Percentiles rank a stretch among this genome's conserved stretches.
phyloP scores from a whole-genome alignment of 2,888 invertebrate species.

The Rapana venosa region DNA sequence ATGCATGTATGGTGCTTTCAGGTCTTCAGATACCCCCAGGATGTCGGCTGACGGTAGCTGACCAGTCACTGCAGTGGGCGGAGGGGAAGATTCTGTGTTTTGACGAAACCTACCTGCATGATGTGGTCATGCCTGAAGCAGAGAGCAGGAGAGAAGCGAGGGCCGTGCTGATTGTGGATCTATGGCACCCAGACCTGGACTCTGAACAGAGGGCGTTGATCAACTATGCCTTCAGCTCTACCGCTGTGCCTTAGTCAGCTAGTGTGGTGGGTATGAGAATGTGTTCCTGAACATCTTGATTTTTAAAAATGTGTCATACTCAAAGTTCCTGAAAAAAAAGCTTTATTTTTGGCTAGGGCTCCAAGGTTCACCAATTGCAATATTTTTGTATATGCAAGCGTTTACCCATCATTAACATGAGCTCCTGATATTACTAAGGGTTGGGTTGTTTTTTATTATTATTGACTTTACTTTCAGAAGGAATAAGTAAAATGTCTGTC shows the following conservation, averaged over 20 bases:
- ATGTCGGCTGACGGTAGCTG: constrained; percentile 66
- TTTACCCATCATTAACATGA: no score
- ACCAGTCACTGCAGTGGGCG: constrained; percentile 58
- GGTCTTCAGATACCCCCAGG: constrained; percentile 63
- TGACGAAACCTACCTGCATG: constrained; percentile 75
- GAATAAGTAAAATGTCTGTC: no score
- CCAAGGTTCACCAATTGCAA: no score
- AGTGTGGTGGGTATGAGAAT: no score
- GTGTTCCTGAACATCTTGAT: no score
- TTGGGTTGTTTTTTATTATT: no score
- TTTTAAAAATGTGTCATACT: no score
- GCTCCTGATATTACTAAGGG: no score
- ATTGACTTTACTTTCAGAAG: no score
- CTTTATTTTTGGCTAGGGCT: no score
- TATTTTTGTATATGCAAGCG: no score
- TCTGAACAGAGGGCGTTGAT: constrained; percentile 60
- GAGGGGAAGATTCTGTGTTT: constrained; percentile 67
- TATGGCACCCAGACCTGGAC: constrained; percentile 75
- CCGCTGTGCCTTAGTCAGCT: constrained; percentile 3
- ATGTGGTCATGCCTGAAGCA: constrained; percentile 56
- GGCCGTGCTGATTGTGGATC: constrained; percentile 72
- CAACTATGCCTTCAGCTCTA: constrained; percentile 58
- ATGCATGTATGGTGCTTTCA: constrained; percentile 54
- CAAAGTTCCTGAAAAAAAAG: no score
- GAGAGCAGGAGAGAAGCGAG: constrained; percentile 50